Evolutionary conservation across 1,140 invertebrate genomes (phyloP), one percentile per base, ranked within the genome.

Genomic region (Drepana arcuata): DNA sequence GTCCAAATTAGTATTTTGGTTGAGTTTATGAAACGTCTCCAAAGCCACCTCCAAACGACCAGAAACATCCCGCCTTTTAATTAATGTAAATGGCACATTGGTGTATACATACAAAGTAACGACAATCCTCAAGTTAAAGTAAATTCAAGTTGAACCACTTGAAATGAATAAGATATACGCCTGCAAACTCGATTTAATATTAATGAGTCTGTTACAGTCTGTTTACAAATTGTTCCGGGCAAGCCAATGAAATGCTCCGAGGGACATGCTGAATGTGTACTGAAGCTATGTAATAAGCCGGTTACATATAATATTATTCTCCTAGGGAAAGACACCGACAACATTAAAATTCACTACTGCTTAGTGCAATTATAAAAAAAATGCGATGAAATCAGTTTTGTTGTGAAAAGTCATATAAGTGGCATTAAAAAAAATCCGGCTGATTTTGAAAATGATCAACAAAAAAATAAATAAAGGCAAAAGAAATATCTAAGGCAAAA

Each of bases 391-490:
- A 25, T 25, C 11, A 25, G 11, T 25, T 7, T 10, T 1, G 2
- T 25, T n/a, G 11, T 7, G n/a, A 9, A 25, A 25, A 7, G n/a
- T 25, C n/a, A 25, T 2, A 25, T n/a, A 25, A 9, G 2, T 25
- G 11, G 11, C n/a, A 25, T 9, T 3, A 11, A 0, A 29, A 1
- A 44, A 10, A 41, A 36, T 32, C 39, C 38, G 28, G 16, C 30
- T 37, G 32, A 56, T 41, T 48, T 45, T 40, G 30, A 56, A 51
- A 56, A 56, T 48, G 48, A 51, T 45, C 35, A 56, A 48, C 26
- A 36, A 56, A 38, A 24, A 44, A 41, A 23, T 13, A 7, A 9
- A 7, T 14, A 9, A 39, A 16, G 16, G 21, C 35, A 18, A 24
- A 11, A 15, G n/a, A n/a, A n/a, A n/a, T n/a, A n/a, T n/a, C n/a